phyloP scores from a whole-genome alignment of 2,888 invertebrate species.

The Vesta saturnalis region DNA sequence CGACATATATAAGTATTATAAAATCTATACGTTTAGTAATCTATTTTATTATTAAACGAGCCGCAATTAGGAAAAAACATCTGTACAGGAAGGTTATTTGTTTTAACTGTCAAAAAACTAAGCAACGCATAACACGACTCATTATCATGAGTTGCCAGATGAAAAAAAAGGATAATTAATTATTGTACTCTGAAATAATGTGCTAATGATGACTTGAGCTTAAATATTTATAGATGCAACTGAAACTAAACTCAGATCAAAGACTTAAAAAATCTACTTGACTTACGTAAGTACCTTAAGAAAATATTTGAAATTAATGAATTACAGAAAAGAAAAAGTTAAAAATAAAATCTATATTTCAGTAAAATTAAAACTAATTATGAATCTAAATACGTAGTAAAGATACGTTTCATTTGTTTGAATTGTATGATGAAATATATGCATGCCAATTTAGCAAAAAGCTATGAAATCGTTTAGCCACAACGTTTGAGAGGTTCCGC shows the following conservation, averaged over 20 bases:
- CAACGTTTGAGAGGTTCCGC: no score
- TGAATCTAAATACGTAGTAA: no score
- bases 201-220: neutral
- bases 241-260: neutral
- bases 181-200: neutral
- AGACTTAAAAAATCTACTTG: neutral
- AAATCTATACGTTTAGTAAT: neutral
- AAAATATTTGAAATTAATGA: neutral
- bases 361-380: no score
- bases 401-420: no score
- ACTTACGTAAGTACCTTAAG: neutral
- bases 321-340: neutral
- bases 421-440: no score
- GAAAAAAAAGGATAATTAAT: neutral
- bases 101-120: neutral
- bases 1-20: no score
- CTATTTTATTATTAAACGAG: neutral
- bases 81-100: neutral
- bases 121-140: neutral
- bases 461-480: no score
- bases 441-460: no score
- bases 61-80: neutral
- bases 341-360: neutral
- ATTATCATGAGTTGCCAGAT: neutral
- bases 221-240: neutral